These are phyloP conservation scores for Drosophila meridionalis DNA, from an alignment of 2,888 invertebrate genomes.

Conservation along the genomic window DNA sequence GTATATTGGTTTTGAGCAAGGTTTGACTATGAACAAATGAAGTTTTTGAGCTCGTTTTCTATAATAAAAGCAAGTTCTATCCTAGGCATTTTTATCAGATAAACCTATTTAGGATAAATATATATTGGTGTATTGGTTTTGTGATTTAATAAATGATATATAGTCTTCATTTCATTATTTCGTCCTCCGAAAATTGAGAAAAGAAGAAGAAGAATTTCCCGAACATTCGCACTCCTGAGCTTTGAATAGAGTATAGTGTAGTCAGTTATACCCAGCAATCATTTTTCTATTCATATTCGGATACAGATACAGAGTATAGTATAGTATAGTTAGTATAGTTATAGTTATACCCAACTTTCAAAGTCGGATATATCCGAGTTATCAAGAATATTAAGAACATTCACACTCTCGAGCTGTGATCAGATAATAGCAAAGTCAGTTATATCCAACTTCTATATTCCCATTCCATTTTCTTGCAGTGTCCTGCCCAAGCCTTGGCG, in stretches of 20 bases:
- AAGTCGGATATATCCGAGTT: neutral
- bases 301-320: no score
- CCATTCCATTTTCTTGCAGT: slow-evolving; percentile 47
- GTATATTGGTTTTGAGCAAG: neutral
- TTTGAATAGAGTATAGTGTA: no score
- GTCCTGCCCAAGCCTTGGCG: slow-evolving; percentile 84
- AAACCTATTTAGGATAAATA: no score
- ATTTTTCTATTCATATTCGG: no score
- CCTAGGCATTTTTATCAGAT: neutral
- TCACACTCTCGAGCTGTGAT: neutral
- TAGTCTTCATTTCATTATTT: neutral
- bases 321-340: no score
- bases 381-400: neutral
- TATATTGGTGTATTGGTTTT: neutral
- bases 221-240: no score
- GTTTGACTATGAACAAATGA: no score
- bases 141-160: neutral
- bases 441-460: neutral
- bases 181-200: neutral
- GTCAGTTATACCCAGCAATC: no score
- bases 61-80: neutral
- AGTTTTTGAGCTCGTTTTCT: neutral
- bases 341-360: no score
- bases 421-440: neutral
- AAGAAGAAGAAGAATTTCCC: neutral